Evolutionary conservation across 1,140 invertebrate genomes (phyloP), one percentile per base, ranked within the genome.

Genomic region (Coptotermes formosanus): DNA sequence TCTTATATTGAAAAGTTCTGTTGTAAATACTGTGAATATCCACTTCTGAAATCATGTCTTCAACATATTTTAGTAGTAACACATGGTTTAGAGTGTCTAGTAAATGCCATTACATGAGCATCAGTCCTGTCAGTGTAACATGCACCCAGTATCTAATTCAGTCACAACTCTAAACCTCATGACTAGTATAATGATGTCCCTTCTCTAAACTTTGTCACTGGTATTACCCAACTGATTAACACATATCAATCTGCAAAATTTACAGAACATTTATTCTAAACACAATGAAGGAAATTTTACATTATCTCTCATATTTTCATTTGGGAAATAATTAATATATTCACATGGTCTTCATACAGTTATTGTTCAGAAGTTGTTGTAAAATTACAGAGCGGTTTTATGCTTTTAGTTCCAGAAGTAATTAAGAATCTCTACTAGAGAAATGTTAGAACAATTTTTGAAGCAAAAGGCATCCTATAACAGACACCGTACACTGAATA

Each of bases 221-320:
- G 19, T 55, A 19, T 21, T 4, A 55, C 19, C 52, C 52, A 55
- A 48, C 38, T 38, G 38, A 38, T 55, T 55, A 16, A 55, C 52
- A 75, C 11, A 75, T 11, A n/a, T 75, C 6, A 75, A 75, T 75
- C n/a, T 82, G 32, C 75, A 85, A 85, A 86, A 86, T 86, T 86
- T 86, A 86, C 85, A 86, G 75, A 82, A 86, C 85, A 86, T 86
- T 86, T 86, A 86, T 86, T 86, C 75, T 86, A 86, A 86, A 86
- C 85, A 86, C 75, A 82, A 82, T 45, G 25, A 82, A 86, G 85
- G 45, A 86, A 86, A 81, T 82, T 85, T 81, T 86, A 86, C 85
- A 86, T 21, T 52, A 86, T 86, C 32, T 44, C n/a, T 86, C 52
- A 48, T 25, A 43, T n/a, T 48, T 75, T 86, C 25, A 7, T 82